Evolutionary conservation across 53 echinoderm and acorn worm genomes (phyloP).

Genomic region (Echinarachnius parma): DNA sequence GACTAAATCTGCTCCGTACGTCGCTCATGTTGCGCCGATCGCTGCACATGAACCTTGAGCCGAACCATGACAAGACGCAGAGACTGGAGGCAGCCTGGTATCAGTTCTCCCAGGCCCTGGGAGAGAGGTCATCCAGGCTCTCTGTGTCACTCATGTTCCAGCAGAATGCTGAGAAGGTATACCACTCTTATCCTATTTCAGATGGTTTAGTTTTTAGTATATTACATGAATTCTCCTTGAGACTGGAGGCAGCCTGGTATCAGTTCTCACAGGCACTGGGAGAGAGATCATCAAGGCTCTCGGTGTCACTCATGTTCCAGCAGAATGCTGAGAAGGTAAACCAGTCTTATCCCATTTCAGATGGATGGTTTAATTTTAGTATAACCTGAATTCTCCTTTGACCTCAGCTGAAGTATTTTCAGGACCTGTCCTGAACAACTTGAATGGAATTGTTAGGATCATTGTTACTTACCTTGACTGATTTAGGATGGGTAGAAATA

Average conservation of each 20-base stretch:
- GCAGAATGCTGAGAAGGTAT: constrained; percentile 81
- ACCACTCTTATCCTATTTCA: no score
- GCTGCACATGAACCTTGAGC: constrained; percentile 72
- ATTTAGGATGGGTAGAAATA: no score
- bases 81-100: constrained; percentile 87
- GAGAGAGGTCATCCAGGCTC: constrained; percentile 80
- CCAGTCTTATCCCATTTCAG: no score
- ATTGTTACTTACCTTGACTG: no score
- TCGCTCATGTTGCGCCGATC: constrained; percentile 83
- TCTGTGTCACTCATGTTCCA: constrained; percentile 95
- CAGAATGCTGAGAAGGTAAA: constrained; percentile 81
- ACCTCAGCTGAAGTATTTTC: no score
- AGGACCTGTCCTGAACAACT: no score
- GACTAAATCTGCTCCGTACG: constrained; percentile 79
- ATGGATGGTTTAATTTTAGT: no score
- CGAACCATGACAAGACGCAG: constrained; percentile 81
- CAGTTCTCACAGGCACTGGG: constrained; percentile 75
- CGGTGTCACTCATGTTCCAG: constrained; percentile 93
- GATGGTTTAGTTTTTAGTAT: no score
- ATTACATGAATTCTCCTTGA: no score
- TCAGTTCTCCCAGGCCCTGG: constrained; percentile 74
- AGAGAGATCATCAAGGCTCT: constrained; percentile 83
- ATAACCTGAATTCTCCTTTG: no score
- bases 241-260: constrained; percentile 86
- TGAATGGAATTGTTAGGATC: no score